Base-by-base conservation (phyloP, 2,888 invertebrate genomes). In the Folsomia candida region DNA sequence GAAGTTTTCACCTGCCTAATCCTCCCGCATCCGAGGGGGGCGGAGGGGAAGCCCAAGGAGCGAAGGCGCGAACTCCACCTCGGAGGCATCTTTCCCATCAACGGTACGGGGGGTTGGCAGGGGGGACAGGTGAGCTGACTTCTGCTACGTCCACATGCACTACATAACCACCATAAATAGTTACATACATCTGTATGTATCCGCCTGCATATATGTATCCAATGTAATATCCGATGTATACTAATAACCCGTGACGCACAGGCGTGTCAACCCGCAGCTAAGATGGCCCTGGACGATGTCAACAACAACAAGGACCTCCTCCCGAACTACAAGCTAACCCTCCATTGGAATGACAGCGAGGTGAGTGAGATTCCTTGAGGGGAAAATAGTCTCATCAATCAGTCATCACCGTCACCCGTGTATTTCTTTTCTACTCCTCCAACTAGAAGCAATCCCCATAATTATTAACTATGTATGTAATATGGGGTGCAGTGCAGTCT, bases 1-100 rank as follows among this genome's bases (percentile, higher is more conserved):
- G 37, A 37, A 14, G 37, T 37, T 37, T 14, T 37, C 37, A 9
- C 37, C 37, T 37, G 37, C 37, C 37, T 37, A 9, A 14, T 37
- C 14, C 37, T 37, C 14, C 37, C 37, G 4, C 37, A 4, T 9
- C 37, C 4, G 37, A 4, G 37, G n/a, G 67, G 66, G 18, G 62
- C 64, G 85, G 72, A 86, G 86, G 61, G 65, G n/a, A 60, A 26
- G 20, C 4, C 26, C 3, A 24, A 22, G 20, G 54, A 54, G 20
- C 60, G 65, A 27, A 87, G 88, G 80, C 90, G 91, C 84, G 91
- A 92, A 81, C 86, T 97, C 81, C 94, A 97, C 85, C 94, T 97
- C 83, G 99, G 97, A 68, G 98, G 96, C 68, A 97, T 98, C 82
- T 99, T 99, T 84, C 98, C 99, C 51, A 97, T 98, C 86, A 91